A percentile compares a stretch with the other conserved stretches of the same genome.
Evolutionary conservation across 2,797 vertebrate species (phyloP).

Genomic region (Hipposideros larvatus): DNA sequence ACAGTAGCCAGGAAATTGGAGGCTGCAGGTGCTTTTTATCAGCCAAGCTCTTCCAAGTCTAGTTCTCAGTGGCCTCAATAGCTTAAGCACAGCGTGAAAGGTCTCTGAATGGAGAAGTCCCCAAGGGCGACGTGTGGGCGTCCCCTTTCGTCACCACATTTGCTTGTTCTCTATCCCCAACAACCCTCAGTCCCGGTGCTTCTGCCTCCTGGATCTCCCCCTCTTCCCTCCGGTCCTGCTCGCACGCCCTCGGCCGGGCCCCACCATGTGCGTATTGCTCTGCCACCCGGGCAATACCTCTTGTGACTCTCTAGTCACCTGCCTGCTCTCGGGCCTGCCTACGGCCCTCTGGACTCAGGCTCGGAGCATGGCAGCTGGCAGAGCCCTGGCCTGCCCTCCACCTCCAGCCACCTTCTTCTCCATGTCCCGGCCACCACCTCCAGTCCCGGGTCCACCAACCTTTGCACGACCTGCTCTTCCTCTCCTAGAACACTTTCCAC

Average conservation of each 20-base stretch:
- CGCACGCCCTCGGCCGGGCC: too few relatives aligned
- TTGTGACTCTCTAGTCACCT: too few relatives aligned
- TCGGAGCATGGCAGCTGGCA: too few relatives aligned
- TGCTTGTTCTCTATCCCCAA: not conserved
- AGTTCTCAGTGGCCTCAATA: not conserved
- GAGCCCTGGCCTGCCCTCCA: too few relatives aligned
- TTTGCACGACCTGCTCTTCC: too few relatives aligned
- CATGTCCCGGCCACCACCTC: not conserved
- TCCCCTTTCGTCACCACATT: not conserved
- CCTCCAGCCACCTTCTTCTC: not conserved
- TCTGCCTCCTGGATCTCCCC: too few relatives aligned
- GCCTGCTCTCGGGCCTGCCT: too few relatives aligned
- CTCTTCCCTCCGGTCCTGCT: too few relatives aligned
- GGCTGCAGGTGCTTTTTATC: not conserved
- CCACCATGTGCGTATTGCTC: too few relatives aligned
- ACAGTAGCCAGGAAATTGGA: not conserved
- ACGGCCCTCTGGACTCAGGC: too few relatives aligned
- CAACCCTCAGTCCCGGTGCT: not conserved
- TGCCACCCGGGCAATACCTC: too few relatives aligned
- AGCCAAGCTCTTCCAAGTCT: not conserved
- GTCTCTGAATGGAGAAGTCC: not conserved
- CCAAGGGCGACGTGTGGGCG: not conserved
- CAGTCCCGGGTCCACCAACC: too few relatives aligned
- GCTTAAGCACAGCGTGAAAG: not conserved
- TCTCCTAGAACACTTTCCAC: not conserved